Conservation (phyloP, 2,113 vertebrate species). For the Poecile atricapillus region DNA sequence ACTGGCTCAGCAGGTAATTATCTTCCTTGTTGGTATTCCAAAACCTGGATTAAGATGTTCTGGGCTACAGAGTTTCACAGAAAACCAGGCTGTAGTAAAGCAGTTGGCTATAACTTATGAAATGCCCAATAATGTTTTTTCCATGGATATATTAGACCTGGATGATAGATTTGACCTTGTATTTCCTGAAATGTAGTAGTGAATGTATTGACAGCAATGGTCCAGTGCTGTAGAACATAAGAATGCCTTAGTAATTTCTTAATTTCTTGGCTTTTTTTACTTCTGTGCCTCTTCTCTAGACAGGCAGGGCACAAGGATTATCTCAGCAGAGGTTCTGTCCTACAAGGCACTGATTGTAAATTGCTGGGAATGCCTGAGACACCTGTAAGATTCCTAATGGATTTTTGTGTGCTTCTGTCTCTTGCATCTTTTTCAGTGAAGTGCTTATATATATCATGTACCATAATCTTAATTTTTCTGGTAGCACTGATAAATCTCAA, state of each 20-base stretch:
- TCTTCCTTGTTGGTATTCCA: not conserved
- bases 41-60: not conserved
- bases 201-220: not conserved
- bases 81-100: not conserved
- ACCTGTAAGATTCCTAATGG: not conserved
- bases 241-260: not conserved
- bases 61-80: not conserved
- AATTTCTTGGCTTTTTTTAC: not conserved
- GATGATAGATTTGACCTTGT: not conserved
- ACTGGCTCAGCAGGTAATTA: constrained; percentile 90
- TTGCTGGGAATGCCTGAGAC: not conserved
- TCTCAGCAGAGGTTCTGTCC: not conserved
- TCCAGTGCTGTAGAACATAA: not conserved
- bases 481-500: not conserved
- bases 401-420: not conserved
- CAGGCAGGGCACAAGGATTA: not conserved
- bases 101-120: not conserved
- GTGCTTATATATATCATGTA: not conserved
- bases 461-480: not conserved
- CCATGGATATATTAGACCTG: not conserved
- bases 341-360: not conserved
- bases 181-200: not conserved
- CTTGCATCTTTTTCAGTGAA: not conserved
- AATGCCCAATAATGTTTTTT: not conserved
- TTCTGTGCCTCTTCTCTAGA: not conserved